Base-by-base conservation (phyloP, 1,140 invertebrate genomes). In the Ceratosolen fusciceps region DNA sequence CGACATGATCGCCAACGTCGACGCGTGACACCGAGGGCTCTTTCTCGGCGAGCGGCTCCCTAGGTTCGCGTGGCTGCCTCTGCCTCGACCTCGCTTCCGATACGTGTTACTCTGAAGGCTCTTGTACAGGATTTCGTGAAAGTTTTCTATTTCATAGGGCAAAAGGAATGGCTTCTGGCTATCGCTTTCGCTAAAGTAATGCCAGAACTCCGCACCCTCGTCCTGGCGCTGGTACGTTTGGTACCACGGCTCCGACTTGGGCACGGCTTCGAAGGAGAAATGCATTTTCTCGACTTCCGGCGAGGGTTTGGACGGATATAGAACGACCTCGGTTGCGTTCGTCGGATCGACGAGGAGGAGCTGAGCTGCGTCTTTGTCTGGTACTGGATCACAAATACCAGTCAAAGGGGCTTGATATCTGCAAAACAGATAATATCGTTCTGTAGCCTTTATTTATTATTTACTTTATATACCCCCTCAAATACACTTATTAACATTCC, bases 21-120 rank as follows among this genome's bases (percentile, higher is more conserved):
- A 96, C 0, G 95, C 95, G 84, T 96, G 96, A 86, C 96, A 96
- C 39, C 96, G 89, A 0, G 96, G 96, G 4, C 95, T 96, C 84
- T 96, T 96, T n/a, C 95, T 89, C 0, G 95, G 94, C 79, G 93
- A 94, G 80, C 92, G 89, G 72, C 93, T 91, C 3, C 87, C 77
- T 31, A 83, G 82, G 31, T 83, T 85, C 7, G 77, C 34, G 74
- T 86, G 74, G 73, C 87, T 80, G 80, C 87, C 78, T 52, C 88
- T 82, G 79, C 86, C 82, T 79, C 84, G 84, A 81, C 82, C 82
- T n/a, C 87, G 84, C 60, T 80, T 77, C 0, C 88, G 84, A 8
- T 83, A 21, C 77, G 83, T 84, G 3, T 78, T 84, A 54, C 24
- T 81, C 8, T 77, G 68, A 3, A 74, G 82, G 31, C 81, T 83